Conservation (phyloP, 2,113 vertebrate species). For the Collichthys lucidus region DNA sequence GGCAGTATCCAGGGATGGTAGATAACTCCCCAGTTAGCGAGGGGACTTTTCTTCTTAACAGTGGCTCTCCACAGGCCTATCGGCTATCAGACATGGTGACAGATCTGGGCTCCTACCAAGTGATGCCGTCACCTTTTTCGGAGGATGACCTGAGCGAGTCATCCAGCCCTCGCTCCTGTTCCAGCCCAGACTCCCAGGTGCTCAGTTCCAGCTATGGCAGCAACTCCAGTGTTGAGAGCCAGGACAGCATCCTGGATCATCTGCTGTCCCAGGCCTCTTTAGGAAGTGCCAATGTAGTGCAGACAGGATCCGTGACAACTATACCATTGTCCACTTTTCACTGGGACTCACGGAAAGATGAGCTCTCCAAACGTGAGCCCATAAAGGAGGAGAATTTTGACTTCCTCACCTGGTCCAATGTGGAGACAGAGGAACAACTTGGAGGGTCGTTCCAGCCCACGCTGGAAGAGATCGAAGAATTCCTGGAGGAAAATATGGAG, state of each 20-base stretch:
- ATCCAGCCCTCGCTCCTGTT: conserved; percentile 93
- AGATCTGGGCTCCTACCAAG: conserved; percentile 86
- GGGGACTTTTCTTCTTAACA: conserved; percentile 85
- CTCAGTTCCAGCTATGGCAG: conserved; percentile 91
- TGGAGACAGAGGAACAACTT: conserved; percentile 86
- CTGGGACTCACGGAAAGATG: conserved; percentile 86
- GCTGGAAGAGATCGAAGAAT: conserved; percentile 95
- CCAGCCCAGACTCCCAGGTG: conserved; percentile 91
- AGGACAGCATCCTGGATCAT: conserved; percentile 93
- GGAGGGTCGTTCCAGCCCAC: conserved; percentile 91
- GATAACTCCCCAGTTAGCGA: conserved; percentile 88
- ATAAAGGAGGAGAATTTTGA: conserved; percentile 90
- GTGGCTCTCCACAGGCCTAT: conserved; percentile 79
- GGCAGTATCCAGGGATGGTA: conserved; percentile 88
- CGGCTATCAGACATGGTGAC: conserved; percentile 87
- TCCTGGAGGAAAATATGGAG: conserved; percentile 97
- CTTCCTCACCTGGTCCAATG: conserved; percentile 84
- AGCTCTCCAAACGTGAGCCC: conserved; percentile 63
- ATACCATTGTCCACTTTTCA: conserved; percentile 77
- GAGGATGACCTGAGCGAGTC: conserved; percentile 92
- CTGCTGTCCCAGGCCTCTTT: conserved; percentile 91
- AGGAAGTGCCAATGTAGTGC: conserved; percentile 65
- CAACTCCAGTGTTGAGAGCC: conserved; percentile 85
- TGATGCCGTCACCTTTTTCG: conserved; percentile 90
- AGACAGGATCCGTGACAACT: conserved; percentile 45